Evolutionary conservation across 2,113 vertebrate genomes (phyloP).

Genomic region (human): DNA sequence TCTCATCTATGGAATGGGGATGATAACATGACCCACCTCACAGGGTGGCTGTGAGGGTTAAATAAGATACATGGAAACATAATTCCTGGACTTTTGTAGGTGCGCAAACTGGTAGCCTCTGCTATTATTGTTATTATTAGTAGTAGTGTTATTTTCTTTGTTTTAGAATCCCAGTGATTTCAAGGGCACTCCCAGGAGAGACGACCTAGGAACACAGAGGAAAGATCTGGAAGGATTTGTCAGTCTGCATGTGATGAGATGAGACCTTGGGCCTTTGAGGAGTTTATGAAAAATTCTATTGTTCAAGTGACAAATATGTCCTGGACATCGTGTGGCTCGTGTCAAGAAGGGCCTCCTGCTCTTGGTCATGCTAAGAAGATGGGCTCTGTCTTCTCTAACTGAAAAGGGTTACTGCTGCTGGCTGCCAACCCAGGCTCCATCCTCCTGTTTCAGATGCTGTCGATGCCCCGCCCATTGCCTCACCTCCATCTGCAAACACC

Average conservation of each 20-base stretch:
- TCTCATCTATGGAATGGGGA: neutral
- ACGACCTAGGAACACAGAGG: neutral
- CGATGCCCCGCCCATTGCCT: neutral
- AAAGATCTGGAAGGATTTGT: neutral
- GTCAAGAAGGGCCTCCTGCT: neutral
- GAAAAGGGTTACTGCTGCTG: neutral
- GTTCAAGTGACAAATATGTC: neutral
- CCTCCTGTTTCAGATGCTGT: neutral
- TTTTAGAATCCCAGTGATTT: neutral
- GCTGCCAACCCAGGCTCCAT: neutral
- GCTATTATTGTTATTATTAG: accelerated
- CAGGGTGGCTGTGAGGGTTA: neutral
- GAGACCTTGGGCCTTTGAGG: neutral
- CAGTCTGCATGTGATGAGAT: neutral
- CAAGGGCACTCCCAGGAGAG: neutral
- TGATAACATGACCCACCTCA: neutral
- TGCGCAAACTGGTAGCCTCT: neutral
- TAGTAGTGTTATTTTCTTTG: neutral
- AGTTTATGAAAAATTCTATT: neutral
- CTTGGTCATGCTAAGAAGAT: neutral
- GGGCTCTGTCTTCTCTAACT: neutral
- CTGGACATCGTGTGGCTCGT: neutral
- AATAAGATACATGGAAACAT: neutral
- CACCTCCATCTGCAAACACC: neutral
- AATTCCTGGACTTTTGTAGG: neutral